Evolutionary conservation across 1,140 invertebrate species (phyloP), one percentile per base, ranked within the genome.

Genomic region (Stegodyphus dumicola): DNA sequence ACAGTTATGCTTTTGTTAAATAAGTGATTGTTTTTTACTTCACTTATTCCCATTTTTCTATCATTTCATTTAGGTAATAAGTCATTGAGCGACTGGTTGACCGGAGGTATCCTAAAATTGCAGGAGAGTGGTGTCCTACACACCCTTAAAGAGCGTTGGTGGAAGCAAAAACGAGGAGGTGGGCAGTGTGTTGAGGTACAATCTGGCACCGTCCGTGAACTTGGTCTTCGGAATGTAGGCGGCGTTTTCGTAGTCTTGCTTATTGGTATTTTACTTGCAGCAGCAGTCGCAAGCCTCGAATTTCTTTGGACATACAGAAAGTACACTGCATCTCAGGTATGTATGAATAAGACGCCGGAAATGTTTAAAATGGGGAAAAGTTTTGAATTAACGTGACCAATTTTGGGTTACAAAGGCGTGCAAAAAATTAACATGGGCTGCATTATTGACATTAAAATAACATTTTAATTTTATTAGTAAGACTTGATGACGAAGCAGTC

Each of bases 201-300:
- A 0, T 87, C 84, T 15, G 70, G 67, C 3, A 69, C 74, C 17
- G 88, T 88, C 33, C 87, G 78, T 54, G 89, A 89, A 70, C 83
- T 90, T 66, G 88, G 88, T n/a, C 77, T 90, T 49, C 85, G 83
- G 49, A 90, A 90, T 81, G 91, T 93, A n/a, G 92, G 92, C n/a
- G 92, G 92, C n/a, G 91, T 93, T 7, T 93, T 93, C 87, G 90
- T 93, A n/a, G 91, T 93, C n/a, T 89, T 93, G 5, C 88, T 92
- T 15, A 88, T 89, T 17, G 92, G 92, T 18, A 88, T 91, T 13
- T 87, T 87, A 5, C 86, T 90, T 9, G 90, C 91, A 5, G 87
- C 69, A n/a, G 80, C 88, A 7, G 71, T 89, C 11, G 89, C 81
- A 13, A 33, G 76, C 66, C 60, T 87, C 13, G 89, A 89, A 65